Evolutionary conservation across 1,140 invertebrate species (phyloP).

Genomic region (Drosophila oshimai): DNA sequence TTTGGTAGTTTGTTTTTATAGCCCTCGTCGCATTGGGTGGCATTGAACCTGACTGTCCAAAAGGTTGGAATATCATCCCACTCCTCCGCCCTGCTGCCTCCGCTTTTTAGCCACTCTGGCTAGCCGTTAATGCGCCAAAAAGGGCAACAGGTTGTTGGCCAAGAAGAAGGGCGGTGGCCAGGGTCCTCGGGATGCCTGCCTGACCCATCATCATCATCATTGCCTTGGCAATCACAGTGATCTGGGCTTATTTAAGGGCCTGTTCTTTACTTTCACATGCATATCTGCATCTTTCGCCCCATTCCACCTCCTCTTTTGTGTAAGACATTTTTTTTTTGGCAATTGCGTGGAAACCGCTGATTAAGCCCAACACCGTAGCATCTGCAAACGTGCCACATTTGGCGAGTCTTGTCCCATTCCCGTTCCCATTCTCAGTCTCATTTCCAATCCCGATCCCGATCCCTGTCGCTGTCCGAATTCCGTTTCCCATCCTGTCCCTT

Average conservation of each 20-base stretch:
- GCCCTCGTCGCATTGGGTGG: constrained; percentile 63
- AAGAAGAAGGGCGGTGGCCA: neutral
- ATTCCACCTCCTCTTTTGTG: constrained; percentile 8
- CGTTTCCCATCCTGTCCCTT: constrained; percentile 52
- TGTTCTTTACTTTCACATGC: constrained; percentile 74
- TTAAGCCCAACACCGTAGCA: constrained; percentile 74
- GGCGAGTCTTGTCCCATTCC: constrained; percentile 30
- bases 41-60: constrained; percentile 60
- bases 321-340: constrained; percentile 50
- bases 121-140: constrained; percentile 77
- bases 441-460: constrained; percentile 3
- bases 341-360: constrained; percentile 70
- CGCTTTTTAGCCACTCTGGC: constrained; percentile 4
- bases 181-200: neutral
- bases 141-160: constrained; percentile 47
- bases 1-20: constrained; percentile 74
- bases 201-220: constrained; percentile 18
- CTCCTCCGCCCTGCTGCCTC: neutral
- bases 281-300: constrained; percentile 32
- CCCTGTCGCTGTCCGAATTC: constrained; percentile 27
- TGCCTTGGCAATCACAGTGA: constrained; percentile 57
- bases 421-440: constrained; percentile 2
- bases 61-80: constrained; percentile 22
- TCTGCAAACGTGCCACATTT: constrained; percentile 75
- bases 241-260: constrained; percentile 67